Base-by-base conservation (phyloP, 2,113 vertebrate species). In the Lasiurus borealis region DNA sequence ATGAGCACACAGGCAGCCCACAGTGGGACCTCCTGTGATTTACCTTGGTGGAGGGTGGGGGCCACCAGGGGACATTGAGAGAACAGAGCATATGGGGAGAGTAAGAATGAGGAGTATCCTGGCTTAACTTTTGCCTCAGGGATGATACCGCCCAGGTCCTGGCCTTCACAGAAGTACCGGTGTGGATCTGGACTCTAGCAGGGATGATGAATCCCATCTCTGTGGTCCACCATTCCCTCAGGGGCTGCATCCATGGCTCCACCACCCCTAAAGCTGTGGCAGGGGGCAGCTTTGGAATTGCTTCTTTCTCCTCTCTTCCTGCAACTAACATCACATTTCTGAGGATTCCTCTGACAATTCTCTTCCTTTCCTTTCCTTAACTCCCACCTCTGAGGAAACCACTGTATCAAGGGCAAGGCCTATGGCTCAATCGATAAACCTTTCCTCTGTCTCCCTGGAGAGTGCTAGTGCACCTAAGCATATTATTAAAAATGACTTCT, bases 401-500 rank as follows among this genome's bases (percentile, higher is more conserved):
- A 18, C 48, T 69, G 23, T 2, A 6, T 82, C 25, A 54, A 36
- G 1, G 19, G n/a, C 13, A 27, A 69, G 4, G 91, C 23, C 44
- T 29, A 2, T 72, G 44, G 78, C 62, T 72, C 11, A 64, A 6
- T 4, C 2, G 54, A 2, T 59, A 68, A 73, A 1, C 29, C 4
- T 71, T 31, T 29, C 34, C 52, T 88, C 19, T 34, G 44, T 31
- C 23, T 73, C 44, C 66, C 76, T 19, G 16, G 75, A 7, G 50
- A 62, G 66, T 87, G 25, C 27, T 76, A 71, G 12, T 21, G 54
- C 46, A 76, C 68, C 54, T 57, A 75, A 85, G 72, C 11, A 6
- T 81, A 50, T 88, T 91, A 89, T 89, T 66, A 76, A 86, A 88
- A 95, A 72, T 0, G 2, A 66, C 75, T 72, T 69, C 75, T 77